Conservation (phyloP, 2,888 invertebrate genomes). For the Metalampra italica region DNA sequence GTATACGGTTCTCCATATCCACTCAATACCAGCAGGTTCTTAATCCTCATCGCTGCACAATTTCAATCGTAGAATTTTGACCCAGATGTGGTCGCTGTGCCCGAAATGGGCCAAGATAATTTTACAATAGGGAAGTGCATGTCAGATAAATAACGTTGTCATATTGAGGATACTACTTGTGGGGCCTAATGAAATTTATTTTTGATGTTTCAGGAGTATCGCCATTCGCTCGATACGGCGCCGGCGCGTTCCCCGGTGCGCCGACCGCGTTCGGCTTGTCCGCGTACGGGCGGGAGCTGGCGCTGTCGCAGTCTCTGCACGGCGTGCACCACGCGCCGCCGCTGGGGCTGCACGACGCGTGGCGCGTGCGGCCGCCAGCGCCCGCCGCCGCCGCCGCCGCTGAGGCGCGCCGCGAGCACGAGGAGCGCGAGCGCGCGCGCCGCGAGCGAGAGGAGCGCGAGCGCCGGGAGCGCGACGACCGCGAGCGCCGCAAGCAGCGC, state of each 20-base stretch:
- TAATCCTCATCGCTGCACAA: too few species aligned
- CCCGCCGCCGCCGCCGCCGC: conserved; percentile 43
- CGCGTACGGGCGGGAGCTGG: conserved; percentile 83
- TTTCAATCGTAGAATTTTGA: too few species aligned
- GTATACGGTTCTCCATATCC: too few species aligned
- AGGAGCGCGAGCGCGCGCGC: conserved; percentile 73
- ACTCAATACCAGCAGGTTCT: too few species aligned
- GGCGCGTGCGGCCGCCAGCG: conserved; percentile 47
- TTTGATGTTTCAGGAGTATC: conserved; percentile 80
- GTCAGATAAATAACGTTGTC: too few species aligned
- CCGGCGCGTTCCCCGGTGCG: conserved; percentile 79
- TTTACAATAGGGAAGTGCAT: too few species aligned
- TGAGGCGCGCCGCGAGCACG: conserved; percentile 64
- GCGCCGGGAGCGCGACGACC: conserved; percentile 75
- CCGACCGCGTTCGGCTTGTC: conserved; percentile 84
- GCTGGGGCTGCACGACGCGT: conserved; percentile 63
- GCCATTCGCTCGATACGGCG: conserved; percentile 89
- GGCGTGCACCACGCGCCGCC: conserved; percentile 63
- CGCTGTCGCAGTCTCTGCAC: conserved; percentile 65
- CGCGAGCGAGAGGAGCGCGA: conserved; percentile 82
- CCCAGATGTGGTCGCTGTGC: too few species aligned
- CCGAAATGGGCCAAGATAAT: too few species aligned
- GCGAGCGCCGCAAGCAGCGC: conserved; percentile 77
- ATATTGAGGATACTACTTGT: too few species aligned
- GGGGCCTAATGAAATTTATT: too few species aligned